phyloP scores from a whole-genome alignment of 2,113 vertebrate genomes.

The Chloebia gouldiae region DNA sequence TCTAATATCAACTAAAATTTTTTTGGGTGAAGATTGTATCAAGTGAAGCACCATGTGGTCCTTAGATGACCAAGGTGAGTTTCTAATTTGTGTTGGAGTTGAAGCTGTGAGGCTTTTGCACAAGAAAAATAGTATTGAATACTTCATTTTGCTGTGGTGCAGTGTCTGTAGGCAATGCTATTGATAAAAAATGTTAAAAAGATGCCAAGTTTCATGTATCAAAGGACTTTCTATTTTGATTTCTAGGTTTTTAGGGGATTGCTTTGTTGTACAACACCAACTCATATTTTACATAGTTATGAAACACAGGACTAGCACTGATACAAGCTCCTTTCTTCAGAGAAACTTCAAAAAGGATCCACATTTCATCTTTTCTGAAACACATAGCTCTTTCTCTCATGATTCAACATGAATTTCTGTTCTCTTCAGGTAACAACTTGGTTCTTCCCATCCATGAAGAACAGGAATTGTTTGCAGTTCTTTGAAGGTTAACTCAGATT shows the following conservation, averaged over 20 bases:
- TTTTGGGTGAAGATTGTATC: neutral
- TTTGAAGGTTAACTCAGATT: neutral
- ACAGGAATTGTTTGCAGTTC: neutral
- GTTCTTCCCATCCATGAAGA: neutral
- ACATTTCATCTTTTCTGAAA: neutral
- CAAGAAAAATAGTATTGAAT: neutral
- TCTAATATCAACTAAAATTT: neutral
- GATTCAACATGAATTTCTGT: neutral
- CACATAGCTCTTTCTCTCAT: neutral
- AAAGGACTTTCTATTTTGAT: constrained; percentile 3
- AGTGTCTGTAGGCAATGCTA: neutral
- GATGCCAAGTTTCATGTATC: neutral
- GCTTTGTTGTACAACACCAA: neutral
- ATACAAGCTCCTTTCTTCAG: neutral
- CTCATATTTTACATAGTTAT: neutral
- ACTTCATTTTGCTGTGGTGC: neutral
- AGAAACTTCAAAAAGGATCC: neutral
- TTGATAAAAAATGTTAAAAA: neutral
- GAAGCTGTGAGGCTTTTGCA: neutral
- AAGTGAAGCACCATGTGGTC: neutral
- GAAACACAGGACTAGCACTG: neutral
- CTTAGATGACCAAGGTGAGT: neutral
- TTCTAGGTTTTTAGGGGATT: neutral
- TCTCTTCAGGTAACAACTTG: neutral
- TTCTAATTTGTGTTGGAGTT: neutral